These are phyloP conservation scores for Camelus dromedarius DNA, from an alignment of 2,113 vertebrate genomes.

Conservation along the genomic window DNA sequence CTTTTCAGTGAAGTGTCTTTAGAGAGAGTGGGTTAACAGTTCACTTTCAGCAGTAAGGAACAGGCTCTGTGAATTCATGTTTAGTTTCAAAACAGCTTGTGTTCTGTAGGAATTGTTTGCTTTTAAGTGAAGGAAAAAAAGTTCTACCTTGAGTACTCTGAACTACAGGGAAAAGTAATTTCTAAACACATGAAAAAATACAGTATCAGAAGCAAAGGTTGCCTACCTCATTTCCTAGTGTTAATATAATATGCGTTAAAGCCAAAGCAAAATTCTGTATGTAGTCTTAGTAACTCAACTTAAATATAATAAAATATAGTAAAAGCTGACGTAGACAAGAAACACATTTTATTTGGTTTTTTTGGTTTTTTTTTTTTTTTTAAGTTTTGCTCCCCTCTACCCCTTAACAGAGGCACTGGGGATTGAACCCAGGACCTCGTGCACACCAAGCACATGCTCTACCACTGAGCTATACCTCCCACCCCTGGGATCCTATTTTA, in stretches of 20 bases:
- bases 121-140: neutral
- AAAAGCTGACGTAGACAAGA: constrained; percentile 22
- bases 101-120: neutral
- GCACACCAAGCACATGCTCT: too few species aligned
- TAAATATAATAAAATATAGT: neutral
- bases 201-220: constrained; percentile 1
- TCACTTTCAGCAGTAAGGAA: constrained; percentile 21
- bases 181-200: neutral
- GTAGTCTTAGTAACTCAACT: neutral
- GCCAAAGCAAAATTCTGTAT: constrained; percentile 24
- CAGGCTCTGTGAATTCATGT: constrained; percentile 2
- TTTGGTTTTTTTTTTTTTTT: too few species aligned
- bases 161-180: neutral
- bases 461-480: too few species aligned
- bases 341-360: neutral
- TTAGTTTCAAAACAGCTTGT: constrained; percentile 2
- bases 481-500: neutral
- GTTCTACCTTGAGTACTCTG: constrained; percentile 26
- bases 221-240: neutral
- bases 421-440: too few species aligned
- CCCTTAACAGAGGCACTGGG: too few species aligned
- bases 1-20: neutral
- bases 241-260: neutral
- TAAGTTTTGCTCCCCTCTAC: too few species aligned
- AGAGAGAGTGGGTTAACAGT: neutral